Evolutionary conservation across 2,113 vertebrate species (phyloP).

Genomic region (Rhadina sibilatrix): DNA sequence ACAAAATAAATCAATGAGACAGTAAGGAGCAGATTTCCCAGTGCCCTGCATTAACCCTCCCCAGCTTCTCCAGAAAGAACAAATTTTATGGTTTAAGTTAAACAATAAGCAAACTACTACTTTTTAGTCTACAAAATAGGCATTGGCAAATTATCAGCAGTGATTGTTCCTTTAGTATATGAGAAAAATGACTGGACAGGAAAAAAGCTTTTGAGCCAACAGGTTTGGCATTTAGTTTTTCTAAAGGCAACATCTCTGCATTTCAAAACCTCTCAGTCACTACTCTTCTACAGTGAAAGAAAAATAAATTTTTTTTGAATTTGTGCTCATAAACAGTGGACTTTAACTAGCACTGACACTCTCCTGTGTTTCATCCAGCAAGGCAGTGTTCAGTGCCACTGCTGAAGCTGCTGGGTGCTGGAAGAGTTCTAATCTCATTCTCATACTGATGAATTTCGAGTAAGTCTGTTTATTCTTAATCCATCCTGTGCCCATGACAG

Average conservation of each 20-base stretch:
- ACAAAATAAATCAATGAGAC: neutral
- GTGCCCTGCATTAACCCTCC: neutral
- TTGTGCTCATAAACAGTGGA: neutral
- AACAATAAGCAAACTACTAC: neutral
- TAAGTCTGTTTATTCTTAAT: conserved; percentile 28
- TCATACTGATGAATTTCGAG: neutral
- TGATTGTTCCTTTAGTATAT: conserved; percentile 1
- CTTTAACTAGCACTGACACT: neutral
- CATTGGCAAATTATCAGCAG: neutral
- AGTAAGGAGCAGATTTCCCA: neutral
- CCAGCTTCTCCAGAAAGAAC: neutral
- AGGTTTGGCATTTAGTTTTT: neutral
- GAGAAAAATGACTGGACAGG: neutral
- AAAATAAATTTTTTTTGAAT: neutral
- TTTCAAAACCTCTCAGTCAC: neutral
- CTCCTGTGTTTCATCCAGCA: neutral
- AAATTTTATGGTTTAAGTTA: neutral
- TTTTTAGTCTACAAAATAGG: conserved; percentile 13
- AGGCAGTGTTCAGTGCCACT: neutral
- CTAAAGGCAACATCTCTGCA: neutral
- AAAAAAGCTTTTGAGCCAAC: neutral
- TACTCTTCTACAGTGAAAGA: neutral
- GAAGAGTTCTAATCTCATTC: neutral
- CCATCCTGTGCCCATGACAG: neutral
- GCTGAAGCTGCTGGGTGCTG: neutral